Percentiles rank a stretch among this genome's conserved stretches.
These are phyloP conservation scores for Genyomyrus donnyi DNA, from an alignment of 2,113 vertebrate species.

Conservation along the genomic window DNA sequence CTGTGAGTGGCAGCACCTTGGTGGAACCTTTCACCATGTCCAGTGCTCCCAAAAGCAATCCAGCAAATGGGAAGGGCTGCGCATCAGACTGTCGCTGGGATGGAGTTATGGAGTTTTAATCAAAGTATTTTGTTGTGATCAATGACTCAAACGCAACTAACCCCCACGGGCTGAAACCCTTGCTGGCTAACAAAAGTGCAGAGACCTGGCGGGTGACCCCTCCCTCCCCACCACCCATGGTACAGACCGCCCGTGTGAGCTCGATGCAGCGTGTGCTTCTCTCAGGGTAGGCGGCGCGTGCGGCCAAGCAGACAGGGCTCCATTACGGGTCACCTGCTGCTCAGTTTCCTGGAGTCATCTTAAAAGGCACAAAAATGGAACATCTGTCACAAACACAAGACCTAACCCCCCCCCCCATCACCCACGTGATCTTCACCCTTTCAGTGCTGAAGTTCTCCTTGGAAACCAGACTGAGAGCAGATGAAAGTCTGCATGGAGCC, in stretches of 20 bases:
- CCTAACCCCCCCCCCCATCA: background rate
- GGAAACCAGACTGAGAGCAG: background rate
- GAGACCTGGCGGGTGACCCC: background rate
- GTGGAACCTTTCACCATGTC: background rate
- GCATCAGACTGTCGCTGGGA: background rate
- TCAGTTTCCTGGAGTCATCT: background rate
- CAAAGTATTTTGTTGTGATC: conserved; percentile 15
- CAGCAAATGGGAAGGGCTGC: background rate
- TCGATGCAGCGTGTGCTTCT: background rate
- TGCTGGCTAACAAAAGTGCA: background rate
- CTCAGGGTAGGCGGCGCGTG: background rate
- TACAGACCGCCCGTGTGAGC: background rate
- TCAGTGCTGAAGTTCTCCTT: conserved; percentile 2
- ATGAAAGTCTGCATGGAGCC: conserved; percentile 8
- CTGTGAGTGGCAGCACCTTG: background rate
- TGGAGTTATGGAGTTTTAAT: conserved; percentile 12
- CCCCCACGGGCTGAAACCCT: background rate
- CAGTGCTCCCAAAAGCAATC: background rate
- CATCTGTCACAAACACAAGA: background rate
- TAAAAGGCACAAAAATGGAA: background rate
- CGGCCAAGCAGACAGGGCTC: background rate
- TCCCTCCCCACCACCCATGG: background rate
- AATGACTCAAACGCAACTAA: background rate
- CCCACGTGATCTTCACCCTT: background rate
- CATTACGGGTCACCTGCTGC: background rate